Percentiles rank a stretch among this genome's conserved stretches.
phyloP scores from a whole-genome alignment of 2,888 invertebrate genomes.

The Lissonota sp. region DNA sequence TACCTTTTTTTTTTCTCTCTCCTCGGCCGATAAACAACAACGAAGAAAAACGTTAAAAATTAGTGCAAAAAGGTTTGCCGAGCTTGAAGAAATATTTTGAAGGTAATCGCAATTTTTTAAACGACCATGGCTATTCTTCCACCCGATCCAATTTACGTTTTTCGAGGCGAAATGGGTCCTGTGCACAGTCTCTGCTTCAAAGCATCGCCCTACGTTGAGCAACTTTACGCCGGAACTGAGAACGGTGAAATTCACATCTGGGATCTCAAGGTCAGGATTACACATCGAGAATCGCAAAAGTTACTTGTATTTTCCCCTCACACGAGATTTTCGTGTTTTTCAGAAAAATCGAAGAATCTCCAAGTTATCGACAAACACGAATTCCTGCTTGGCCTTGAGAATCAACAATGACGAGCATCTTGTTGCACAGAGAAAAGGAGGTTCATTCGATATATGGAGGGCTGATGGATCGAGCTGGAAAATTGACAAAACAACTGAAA shows the following conservation, averaged over 20 bases:
- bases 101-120: background rate
- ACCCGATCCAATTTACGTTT: constrained; percentile 91
- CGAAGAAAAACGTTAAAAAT: no score
- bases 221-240: constrained; percentile 90
- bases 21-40: no score
- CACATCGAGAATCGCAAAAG: background rate
- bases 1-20: constrained; percentile 46
- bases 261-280: constrained; percentile 89
- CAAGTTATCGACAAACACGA: constrained; percentile 86
- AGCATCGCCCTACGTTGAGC: constrained; percentile 79
- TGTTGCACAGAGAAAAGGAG: constrained; percentile 91
- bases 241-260: constrained; percentile 91
- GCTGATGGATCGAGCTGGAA: constrained; percentile 85
- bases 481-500: constrained; percentile 86
- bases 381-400: constrained; percentile 87
- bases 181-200: constrained; percentile 89
- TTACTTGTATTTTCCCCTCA: background rate
- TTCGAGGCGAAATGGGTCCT: constrained; percentile 90
- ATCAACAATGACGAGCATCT: constrained; percentile 86
- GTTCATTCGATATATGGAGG: constrained; percentile 88
- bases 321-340: constrained; percentile 73
- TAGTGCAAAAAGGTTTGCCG: background rate
- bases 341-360: constrained; percentile 90
- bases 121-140: constrained; percentile 88
- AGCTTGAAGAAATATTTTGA: background rate